These are phyloP conservation scores for Muscina levida DNA, from an alignment of 2,888 invertebrate species.

Conservation along the genomic window DNA sequence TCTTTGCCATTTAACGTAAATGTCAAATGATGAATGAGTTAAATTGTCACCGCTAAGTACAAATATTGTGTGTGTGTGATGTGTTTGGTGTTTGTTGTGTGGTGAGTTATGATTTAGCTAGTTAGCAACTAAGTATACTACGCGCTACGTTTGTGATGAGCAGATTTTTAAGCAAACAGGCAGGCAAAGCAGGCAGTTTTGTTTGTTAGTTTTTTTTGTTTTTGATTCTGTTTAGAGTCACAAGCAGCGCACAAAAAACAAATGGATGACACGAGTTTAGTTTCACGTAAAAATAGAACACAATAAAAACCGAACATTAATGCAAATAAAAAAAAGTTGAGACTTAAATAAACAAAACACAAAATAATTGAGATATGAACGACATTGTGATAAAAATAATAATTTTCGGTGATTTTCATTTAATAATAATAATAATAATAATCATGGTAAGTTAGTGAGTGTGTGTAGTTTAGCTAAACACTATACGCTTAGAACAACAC, in stretches of 20 bases:
- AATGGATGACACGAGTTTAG: constrained; percentile 67
- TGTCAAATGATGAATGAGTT: constrained; percentile 49
- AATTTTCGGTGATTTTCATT: too few species aligned
- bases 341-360: not conserved
- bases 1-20: not conserved
- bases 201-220: too few species aligned
- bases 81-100: constrained; percentile 59
- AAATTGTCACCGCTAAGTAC: constrained; percentile 27
- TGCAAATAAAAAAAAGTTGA: constrained; percentile 20
- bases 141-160: constrained; percentile 59
- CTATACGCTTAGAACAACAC: too few species aligned
- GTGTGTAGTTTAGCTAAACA: not conserved
- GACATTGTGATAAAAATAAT: too few species aligned
- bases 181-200: constrained; percentile 74
- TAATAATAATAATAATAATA: too few species aligned
- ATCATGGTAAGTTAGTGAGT: not conserved
- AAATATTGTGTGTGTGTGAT: constrained; percentile 15
- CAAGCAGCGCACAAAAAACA: constrained; percentile 69
- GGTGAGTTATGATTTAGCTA: constrained; percentile 38
- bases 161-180: constrained; percentile 75
- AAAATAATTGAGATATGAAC: too few species aligned
- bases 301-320: constrained; percentile 20
- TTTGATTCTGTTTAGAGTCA: not conserved
- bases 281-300: constrained; percentile 5
- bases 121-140: constrained; percentile 3